Evolutionary conservation across 2,888 invertebrate genomes (phyloP).

Genomic region (Drosophila peninsularis): DNA sequence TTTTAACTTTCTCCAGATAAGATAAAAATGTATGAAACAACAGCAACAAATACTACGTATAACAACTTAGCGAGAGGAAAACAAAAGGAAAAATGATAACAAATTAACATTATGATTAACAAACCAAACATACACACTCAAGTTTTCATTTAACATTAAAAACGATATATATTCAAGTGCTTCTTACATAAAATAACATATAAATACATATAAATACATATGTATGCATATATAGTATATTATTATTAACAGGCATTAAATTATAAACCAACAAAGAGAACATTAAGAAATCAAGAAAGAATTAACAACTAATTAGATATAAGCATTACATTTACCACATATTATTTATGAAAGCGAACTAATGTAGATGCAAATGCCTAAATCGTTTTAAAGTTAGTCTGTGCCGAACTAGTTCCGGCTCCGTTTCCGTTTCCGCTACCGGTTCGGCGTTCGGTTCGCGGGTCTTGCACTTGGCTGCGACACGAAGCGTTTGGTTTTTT

Average conservation of each 20-base stretch:
- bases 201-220: constrained; percentile 57
- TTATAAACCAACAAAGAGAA: constrained; percentile 14
- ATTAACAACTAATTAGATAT: constrained; percentile 68
- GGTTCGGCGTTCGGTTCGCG: constrained; percentile 23
- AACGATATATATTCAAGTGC: constrained; percentile 85
- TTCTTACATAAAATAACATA: constrained; percentile 84
- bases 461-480: constrained; percentile 24
- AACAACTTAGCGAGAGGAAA: constrained; percentile 44
- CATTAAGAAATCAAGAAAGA: constrained; percentile 24
- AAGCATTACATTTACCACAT: constrained; percentile 67
- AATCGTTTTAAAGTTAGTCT: constrained; percentile 52
- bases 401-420: constrained; percentile 15
- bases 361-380: constrained; percentile 58
- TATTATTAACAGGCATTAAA: constrained; percentile 59
- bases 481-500: constrained; percentile 67
- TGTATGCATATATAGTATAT: constrained; percentile 65
- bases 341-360: constrained; percentile 65
- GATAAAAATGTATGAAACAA: constrained; percentile 47
- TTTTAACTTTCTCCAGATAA: constrained; percentile 73
- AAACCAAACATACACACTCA: constrained; percentile 51
- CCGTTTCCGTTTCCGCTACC: not conserved
- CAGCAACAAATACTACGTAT: constrained; percentile 43
- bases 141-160: constrained; percentile 82
- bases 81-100: constrained; percentile 22
- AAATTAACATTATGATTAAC: constrained; percentile 22